Evolutionary conservation across 2,888 invertebrate species (phyloP), one percentile per base, ranked within the genome.

Genomic region (Synergus laeviventris): DNA sequence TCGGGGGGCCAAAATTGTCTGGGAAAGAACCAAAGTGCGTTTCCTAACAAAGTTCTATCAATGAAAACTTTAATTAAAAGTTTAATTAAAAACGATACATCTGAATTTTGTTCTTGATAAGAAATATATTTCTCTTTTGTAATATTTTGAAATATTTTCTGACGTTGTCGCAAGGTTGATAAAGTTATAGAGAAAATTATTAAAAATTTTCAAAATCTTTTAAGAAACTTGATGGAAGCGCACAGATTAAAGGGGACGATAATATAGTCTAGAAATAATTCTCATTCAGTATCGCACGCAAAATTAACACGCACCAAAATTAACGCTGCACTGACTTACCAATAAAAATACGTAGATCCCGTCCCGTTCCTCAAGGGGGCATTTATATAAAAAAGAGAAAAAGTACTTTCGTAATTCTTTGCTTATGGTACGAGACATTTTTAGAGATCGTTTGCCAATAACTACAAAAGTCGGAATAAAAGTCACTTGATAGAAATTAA

Each of bases 301-400:
- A 86, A 86, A 85, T 84, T 86, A 74, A 83, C 81, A 85, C 77
- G 87, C 86, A 86, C 87, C 81, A 75, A 11, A 38, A 81, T 81
- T 74, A 86, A 83, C 78, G 85, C 76, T 81, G 87, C 85, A 86
- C 86, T 79, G 75, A 81, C 14, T 79, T 73, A 38, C 42, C 7
- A 38, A 59, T 74, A 24, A 74, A 76, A 24, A 45, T 70, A 66
- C 21, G 54, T 42, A 75, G 56, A 21, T 59, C 56, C 56, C 21
- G 56, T 59, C 56, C 56, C 56, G 14, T 59, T 24, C 56, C 56
- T 24, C 7, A 11, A 59, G 14, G 56, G 56, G 56, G 21, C 56
- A 24, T 59, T 59, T 59, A 59, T 59, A 56, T 12, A 45, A 21
- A 21, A 18, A 21, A 14, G 21, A 21, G 1, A 24, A 59, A 59